Base-by-base conservation (phyloP, 2,888 invertebrate genomes). In the Eledona agricola region DNA sequence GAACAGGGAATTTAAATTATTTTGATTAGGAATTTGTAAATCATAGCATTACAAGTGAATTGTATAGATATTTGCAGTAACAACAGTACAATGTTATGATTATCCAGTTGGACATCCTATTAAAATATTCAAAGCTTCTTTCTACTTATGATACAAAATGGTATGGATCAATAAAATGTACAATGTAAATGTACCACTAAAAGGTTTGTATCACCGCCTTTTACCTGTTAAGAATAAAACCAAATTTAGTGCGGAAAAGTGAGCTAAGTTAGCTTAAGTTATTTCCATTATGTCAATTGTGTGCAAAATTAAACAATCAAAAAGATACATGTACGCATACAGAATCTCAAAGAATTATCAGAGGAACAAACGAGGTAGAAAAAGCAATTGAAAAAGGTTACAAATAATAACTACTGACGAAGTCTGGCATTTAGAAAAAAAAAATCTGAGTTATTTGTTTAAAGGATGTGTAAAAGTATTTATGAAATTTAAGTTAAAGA, bases 41-140 rank as follows among this genome's bases (percentile, higher is more conserved):
- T n/a, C n/a, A n/a, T n/a, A n/a, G n/a, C n/a, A n/a, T n/a, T n/a
- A n/a, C n/a, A 57, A 53, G 40, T 57, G 31, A 40, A 50, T 49
- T 61, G 61, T 43, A 57, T 61, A 38, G 52, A 62, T 54, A 54
- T 63, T 20, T 55, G 53, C n/a, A 53, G 45, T 38, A 37, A 59
- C 60, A 5, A 62, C 58, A 15, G 58, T 61, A 2, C 50, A 53
- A 38, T 61, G 22, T 53, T 60, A 55, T 43, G 55, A 35, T 9
- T 59, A 56, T 42, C 62, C 60, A 4, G 29, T 57, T 4, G 56
- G 53, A 13, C 58, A 62, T 34, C 58, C 57, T 22, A 37, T 25
- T 29, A 55, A 57, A 37, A 57, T 62, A 23, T 34, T 31, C 9
- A 46, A 56, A 16, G 59, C 59, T 20, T 10, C 20, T n/a, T n/a